Conservation (phyloP, 2,113 vertebrate species). For the Gavialis gangeticus region DNA sequence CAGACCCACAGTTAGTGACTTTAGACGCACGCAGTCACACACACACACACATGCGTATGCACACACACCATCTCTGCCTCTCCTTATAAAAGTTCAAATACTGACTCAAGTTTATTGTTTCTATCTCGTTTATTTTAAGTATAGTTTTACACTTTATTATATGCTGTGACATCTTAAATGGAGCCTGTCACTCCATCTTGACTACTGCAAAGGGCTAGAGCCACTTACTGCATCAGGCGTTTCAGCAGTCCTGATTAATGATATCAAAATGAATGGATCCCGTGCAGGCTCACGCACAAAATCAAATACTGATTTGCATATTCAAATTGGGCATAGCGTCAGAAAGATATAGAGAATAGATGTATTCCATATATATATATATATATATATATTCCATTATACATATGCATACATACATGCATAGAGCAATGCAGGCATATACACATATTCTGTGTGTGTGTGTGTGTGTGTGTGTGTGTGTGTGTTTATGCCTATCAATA, state of each 20-base stretch:
- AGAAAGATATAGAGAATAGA: accelerated
- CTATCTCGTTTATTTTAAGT: constrained; percentile 85
- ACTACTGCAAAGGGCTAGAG: constrained; percentile 81
- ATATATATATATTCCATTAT: background rate
- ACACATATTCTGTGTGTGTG: accelerated
- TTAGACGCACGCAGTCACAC: background rate
- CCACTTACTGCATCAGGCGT: constrained; percentile 78
- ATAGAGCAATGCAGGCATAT: background rate
- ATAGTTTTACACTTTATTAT: constrained; percentile 85
- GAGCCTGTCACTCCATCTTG: constrained; percentile 83
- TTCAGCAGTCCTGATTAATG: constrained; percentile 80
- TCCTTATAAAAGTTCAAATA: constrained; percentile 75
- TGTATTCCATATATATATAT: background rate
- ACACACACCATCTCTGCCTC: background rate
- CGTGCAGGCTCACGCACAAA: constrained; percentile 28
- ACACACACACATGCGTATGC: accelerated
- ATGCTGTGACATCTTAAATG: constrained; percentile 85
- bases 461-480: accelerated
- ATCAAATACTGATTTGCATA: constrained; percentile 56
- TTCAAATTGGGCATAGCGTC: background rate
- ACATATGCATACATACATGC: too few relatives aligned
- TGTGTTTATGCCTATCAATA: background rate
- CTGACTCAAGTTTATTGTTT: constrained; percentile 82
- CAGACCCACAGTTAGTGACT: accelerated
- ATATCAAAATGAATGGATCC: constrained; percentile 72